A percentile compares a stretch with the other conserved stretches of the same genome.
Evolutionary conservation across 2,113 vertebrate genomes (phyloP).

Genomic region (Neodon shergylaensis): DNA sequence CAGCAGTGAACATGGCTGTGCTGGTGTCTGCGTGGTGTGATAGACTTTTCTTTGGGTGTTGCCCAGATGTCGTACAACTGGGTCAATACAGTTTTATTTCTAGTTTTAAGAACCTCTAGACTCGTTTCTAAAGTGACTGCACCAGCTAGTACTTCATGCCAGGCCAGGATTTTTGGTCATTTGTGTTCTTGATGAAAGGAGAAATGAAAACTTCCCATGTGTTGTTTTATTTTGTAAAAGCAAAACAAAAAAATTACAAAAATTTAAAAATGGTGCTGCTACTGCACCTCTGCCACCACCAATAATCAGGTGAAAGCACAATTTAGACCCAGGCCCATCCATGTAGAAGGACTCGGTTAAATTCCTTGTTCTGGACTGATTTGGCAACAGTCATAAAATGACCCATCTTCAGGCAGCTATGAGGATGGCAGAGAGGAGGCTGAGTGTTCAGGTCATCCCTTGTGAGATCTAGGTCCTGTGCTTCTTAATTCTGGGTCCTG

Average conservation of each 20-base stretch:
- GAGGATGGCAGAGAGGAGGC: neutral
- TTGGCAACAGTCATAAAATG: neutral
- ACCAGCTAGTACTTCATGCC: neutral
- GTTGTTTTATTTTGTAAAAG: neutral
- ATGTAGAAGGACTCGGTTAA: neutral
- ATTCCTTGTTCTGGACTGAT: neutral
- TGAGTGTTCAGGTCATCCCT: too few species aligned
- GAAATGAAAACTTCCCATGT: neutral
- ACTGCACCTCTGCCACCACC: too few species aligned
- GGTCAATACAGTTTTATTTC: neutral
- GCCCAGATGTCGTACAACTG: too few species aligned
- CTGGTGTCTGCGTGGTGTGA: neutral
- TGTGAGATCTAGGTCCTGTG: too few species aligned
- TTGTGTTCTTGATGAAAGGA: neutral
- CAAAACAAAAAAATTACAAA: neutral
- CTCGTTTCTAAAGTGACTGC: neutral
- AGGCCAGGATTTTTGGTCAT: neutral
- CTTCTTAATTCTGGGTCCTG: too few species aligned
- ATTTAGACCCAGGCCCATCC: neutral
- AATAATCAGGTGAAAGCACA: neutral
- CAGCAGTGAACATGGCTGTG: neutral
- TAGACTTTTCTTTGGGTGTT: neutral
- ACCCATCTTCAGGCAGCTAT: neutral
- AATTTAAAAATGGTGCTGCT: neutral
- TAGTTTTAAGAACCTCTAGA: neutral